Evolutionary conservation across 2,797 vertebrate genomes (phyloP).

Genomic region (Bradypodion ventrale): DNA sequence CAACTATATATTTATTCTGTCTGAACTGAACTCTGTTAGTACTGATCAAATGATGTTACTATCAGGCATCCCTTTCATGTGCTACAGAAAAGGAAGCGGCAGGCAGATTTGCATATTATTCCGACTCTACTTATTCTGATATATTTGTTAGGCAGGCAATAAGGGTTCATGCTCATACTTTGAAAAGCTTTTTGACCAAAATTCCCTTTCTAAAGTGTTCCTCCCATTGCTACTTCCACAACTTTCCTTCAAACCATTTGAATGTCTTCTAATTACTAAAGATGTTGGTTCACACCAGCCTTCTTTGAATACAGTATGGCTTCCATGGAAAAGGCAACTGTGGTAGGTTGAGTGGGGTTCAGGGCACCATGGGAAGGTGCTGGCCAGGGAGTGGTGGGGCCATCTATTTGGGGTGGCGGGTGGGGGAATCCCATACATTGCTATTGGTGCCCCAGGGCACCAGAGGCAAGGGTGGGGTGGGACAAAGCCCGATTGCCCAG

Average conservation of each 20-base stretch:
- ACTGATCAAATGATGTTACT: not conserved
- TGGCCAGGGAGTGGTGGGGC: no score
- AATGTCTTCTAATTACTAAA: not conserved
- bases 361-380: no score
- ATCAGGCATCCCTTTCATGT: conserved; percentile 12
- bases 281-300: not conserved
- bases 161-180: not conserved
- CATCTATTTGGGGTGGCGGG: no score
- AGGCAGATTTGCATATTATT: conserved; percentile 8
- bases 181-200: not conserved
- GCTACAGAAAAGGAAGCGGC: not conserved
- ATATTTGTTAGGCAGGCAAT: not conserved
- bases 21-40: conserved; percentile 8
- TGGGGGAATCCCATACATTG: no score
- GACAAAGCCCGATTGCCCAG: no score
- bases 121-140: not conserved
- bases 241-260: not conserved
- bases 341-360: no score
- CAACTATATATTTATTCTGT: conserved; percentile 22
- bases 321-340: not conserved
- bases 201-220: not conserved
- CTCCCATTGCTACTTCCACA: not conserved
- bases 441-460: no score
- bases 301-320: not conserved
- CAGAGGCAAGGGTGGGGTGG: no score